phyloP scores from a whole-genome alignment of 2,888 invertebrate species.

The Galerucella pusilla region DNA sequence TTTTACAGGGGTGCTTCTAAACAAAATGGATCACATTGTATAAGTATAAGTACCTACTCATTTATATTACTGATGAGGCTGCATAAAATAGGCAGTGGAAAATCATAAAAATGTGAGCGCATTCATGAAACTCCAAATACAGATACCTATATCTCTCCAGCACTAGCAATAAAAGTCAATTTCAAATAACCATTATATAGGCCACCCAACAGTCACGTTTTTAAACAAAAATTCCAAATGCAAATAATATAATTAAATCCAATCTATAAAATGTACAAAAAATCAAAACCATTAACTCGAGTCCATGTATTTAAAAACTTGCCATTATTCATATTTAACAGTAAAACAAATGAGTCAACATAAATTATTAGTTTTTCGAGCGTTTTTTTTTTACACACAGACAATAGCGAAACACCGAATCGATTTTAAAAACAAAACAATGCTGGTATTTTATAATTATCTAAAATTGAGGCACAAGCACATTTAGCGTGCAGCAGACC shows the following conservation, averaged over 20 bases:
- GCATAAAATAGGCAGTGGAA: background rate
- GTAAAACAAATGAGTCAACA: conserved; percentile 28
- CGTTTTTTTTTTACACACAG: conserved; percentile 26
- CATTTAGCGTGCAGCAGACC: conserved; percentile 35
- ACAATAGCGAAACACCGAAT: conserved; percentile 34
- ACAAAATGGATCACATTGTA: too few species aligned
- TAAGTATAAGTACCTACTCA: too few species aligned
- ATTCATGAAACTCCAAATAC: background rate
- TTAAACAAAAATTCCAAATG: conserved; percentile 21
- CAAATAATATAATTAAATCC: conserved; percentile 21
- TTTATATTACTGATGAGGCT: too few species aligned
- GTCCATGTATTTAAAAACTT: conserved; percentile 11
- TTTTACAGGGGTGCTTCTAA: too few species aligned
- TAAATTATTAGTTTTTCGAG: conserved; percentile 36
- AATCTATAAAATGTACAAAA: conserved; percentile 9
- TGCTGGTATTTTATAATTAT: conserved; percentile 41
- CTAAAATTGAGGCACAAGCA: conserved; percentile 32
- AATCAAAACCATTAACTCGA: conserved; percentile 30
- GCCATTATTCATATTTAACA: conserved; percentile 27
- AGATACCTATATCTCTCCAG: background rate
- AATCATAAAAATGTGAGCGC: background rate
- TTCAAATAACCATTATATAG: background rate
- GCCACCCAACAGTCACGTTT: background rate
- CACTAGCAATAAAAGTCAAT: background rate
- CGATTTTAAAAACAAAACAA: conserved; percentile 41